These are phyloP conservation scores for Lagorchestes hirsutus DNA, from an alignment of 2,797 vertebrate genomes.

Conservation along the genomic window DNA sequence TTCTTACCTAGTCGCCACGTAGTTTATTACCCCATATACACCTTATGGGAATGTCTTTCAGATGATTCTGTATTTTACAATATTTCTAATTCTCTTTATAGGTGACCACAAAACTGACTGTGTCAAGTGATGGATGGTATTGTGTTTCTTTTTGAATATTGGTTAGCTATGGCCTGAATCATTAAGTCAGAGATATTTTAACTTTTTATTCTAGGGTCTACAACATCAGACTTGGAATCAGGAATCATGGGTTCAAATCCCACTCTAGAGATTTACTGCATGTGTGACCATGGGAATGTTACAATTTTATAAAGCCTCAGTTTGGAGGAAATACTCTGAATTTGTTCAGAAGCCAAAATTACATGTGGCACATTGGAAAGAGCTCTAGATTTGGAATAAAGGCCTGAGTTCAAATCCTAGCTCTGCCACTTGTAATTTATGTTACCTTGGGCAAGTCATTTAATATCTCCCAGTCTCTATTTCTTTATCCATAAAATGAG, in stretches of 20 bases:
- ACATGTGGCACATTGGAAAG: neutral
- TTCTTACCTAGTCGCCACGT: neutral
- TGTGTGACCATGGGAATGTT: neutral
- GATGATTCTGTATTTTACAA: neutral
- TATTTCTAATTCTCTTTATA: neutral
- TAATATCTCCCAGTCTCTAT: neutral
- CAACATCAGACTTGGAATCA: neutral
- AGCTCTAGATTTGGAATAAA: neutral
- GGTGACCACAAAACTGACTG: neutral
- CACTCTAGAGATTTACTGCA: neutral
- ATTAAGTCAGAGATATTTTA: neutral
- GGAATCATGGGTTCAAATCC: neutral
- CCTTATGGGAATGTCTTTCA: neutral
- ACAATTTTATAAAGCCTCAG: neutral
- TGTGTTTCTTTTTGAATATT: neutral
- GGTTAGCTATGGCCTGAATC: neutral
- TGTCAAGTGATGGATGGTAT: neutral
- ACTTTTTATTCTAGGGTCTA: neutral
- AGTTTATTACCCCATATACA: neutral
- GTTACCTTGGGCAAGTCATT: neutral
- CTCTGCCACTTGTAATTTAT: neutral
- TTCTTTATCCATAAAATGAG: neutral
- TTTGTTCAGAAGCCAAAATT: neutral
- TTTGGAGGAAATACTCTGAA: neutral
- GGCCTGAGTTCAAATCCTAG: neutral